These are phyloP conservation scores for Oenanthe oenanthe DNA, from an alignment of 2,113 vertebrate genomes.

Conservation along the genomic window DNA sequence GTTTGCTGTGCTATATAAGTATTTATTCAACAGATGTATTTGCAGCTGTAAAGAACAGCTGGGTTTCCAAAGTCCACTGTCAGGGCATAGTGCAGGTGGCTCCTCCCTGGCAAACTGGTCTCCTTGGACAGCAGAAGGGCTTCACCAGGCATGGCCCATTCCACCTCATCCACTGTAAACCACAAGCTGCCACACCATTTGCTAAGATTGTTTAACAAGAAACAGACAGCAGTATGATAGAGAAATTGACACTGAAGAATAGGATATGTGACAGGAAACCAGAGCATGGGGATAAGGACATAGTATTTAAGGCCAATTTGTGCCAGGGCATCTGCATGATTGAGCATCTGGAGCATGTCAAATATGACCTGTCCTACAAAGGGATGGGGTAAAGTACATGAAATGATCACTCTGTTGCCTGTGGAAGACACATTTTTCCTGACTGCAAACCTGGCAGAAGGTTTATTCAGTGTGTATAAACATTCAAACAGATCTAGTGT, in stretches of 20 bases:
- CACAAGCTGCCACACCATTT: background rate
- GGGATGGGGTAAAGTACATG: background rate
- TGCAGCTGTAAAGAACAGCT: background rate
- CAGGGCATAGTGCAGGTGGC: rapidly evolving
- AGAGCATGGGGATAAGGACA: background rate
- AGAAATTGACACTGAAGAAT: background rate
- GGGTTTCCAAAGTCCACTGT: background rate
- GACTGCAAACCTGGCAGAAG: background rate
- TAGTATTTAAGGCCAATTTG: background rate
- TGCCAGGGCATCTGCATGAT: background rate
- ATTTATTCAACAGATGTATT: background rate
- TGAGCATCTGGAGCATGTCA: background rate
- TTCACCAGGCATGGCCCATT: background rate
- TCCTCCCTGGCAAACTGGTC: rapidly evolving
- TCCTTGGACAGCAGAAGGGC: background rate
- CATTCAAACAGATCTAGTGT: background rate
- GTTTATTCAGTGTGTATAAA: background rate
- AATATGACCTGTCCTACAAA: background rate
- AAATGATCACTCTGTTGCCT: background rate
- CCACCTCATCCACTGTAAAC: background rate
- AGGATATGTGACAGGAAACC: background rate
- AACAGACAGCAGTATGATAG: background rate
- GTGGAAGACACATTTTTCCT: background rate
- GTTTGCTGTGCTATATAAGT: background rate
- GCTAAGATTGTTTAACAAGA: background rate